Conservation (phyloP, 2,888 invertebrate genomes). For the Noctua janthe region DNA sequence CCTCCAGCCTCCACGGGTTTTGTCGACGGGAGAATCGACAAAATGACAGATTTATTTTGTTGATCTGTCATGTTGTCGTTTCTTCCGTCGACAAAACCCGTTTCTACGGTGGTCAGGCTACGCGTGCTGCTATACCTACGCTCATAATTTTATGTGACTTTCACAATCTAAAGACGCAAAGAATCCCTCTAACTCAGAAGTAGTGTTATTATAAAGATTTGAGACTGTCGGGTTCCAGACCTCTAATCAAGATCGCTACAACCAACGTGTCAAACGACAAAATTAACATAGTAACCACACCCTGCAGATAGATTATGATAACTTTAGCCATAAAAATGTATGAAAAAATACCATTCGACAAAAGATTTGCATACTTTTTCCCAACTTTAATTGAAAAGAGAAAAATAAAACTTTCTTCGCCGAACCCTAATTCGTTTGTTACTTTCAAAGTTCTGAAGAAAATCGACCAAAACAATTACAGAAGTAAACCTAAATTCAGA, state of each 20-base stretch:
- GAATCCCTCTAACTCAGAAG: no score
- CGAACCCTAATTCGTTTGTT: constrained; percentile 39
- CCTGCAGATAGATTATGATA: not conserved
- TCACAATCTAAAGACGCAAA: not conserved
- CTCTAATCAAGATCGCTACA: not conserved
- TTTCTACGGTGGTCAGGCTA: no score
- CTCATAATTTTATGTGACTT: not conserved
- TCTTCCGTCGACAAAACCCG: no score
- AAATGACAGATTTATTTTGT: no score
- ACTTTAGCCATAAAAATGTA: constrained; percentile 13
- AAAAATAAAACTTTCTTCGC: constrained; percentile 36
- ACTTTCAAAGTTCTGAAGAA: constrained; percentile 31
- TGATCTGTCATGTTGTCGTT: no score
- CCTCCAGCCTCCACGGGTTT: no score
- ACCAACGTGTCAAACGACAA: not conserved
- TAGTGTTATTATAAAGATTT: not conserved
- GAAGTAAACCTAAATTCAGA: constrained; percentile 33
- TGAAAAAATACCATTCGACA: constrained; percentile 13
- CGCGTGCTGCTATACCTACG: not conserved
- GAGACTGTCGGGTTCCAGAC: not conserved
- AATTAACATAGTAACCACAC: constrained; percentile 10
- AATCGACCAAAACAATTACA: constrained; percentile 31
- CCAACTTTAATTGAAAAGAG: constrained; percentile 27
- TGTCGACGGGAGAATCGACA: no score
- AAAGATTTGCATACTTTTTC: constrained; percentile 39